Percentiles rank a stretch among this genome's conserved stretches.
These are phyloP conservation scores for Dorcus parallelipipedus DNA, from an alignment of 2,888 invertebrate species.

Conservation along the genomic window DNA sequence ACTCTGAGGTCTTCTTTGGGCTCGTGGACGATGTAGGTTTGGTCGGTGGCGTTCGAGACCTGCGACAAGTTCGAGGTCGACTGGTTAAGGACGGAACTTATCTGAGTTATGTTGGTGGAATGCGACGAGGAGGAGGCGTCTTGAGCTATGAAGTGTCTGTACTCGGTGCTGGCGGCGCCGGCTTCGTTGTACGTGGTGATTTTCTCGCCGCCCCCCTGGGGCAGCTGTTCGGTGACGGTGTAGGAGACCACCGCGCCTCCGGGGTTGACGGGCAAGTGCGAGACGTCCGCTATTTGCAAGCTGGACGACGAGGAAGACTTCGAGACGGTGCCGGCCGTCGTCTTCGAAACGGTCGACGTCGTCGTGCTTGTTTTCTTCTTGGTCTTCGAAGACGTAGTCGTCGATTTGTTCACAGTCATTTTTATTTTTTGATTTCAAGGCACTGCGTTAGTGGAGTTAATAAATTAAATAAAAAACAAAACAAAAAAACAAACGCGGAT, in stretches of 20 bases:
- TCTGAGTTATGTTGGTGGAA: constrained; percentile 40
- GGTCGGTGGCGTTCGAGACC: constrained; percentile 33
- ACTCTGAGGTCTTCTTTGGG: constrained; percentile 44
- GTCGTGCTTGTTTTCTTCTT: constrained; percentile 19
- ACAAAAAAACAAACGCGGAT: constrained; percentile 23
- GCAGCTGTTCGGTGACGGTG: constrained; percentile 44
- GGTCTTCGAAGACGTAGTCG: constrained; percentile 26
- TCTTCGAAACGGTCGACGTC: constrained; percentile 24
- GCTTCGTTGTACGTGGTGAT: constrained; percentile 43
- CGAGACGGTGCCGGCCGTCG: constrained; percentile 30
- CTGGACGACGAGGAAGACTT: constrained; percentile 44
- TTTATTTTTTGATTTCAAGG: constrained; percentile 6
- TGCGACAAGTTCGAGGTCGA: constrained; percentile 42
- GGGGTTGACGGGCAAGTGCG: constrained; percentile 43
- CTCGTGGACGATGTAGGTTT: constrained; percentile 46
- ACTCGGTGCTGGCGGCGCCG: constrained; percentile 42
- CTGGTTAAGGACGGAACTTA: constrained; percentile 42
- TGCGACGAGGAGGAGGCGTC: constrained; percentile 32
- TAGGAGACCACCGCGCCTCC: constrained; percentile 39
- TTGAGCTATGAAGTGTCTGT: constrained; percentile 42
- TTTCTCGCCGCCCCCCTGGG: constrained; percentile 45
- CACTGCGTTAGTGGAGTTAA: constrained; percentile 5
- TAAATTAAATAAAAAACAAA: constrained; percentile 22
- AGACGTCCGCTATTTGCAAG: constrained; percentile 46
- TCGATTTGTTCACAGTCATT: constrained; percentile 43